Base-by-base conservation (phyloP, 2,113 vertebrate species). In the Syrrhaptes paradoxus region DNA sequence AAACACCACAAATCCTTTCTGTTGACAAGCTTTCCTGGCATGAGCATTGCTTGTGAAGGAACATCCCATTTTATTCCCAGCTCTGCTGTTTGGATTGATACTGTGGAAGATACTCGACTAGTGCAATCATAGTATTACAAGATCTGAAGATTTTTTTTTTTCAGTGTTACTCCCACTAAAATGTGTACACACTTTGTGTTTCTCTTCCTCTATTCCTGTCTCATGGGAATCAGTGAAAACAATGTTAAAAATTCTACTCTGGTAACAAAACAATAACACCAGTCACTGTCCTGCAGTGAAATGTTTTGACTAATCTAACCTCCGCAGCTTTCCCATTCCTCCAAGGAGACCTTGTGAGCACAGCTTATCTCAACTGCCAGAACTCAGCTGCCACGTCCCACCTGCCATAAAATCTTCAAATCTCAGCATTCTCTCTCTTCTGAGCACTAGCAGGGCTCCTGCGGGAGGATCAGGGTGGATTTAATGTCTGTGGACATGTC, bases 281-380 rank as follows among this genome's bases (percentile, higher is more conserved):
- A 45, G 7, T 59, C 34, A 36, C 63, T 93, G 63, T 55, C 52
- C 93, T n/a, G 38, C 19, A 55, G 6, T 24, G 57, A 84, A 86
- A 92, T 83, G 49, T 13, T 91, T 79, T 63, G 79, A 95, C 63
- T 81, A 91, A 94, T 86, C 67, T 55, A 80, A 57, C 38, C 61
- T 79, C 76, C 52, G 85, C 85, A 95, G 90, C 81, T 62, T 86
- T 67, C 62, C 85, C 62, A 20, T 61, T 67, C n/a, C 85, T 94
- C 61, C 57, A 43, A 84, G 72, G 78, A 91, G 62, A 66, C 71
- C 58, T 72, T 2, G 4, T 9, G 65, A 90, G 72, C 68, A 34
- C 13, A 82, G 79, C 76, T 93, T 93, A 86, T 95, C 95, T 95
- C 82, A 72, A 31, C 48, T 48, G 55, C 59, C 91, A 93, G 87